phyloP scores from a whole-genome alignment of 2,888 invertebrate species.

The Luperina testacea region DNA sequence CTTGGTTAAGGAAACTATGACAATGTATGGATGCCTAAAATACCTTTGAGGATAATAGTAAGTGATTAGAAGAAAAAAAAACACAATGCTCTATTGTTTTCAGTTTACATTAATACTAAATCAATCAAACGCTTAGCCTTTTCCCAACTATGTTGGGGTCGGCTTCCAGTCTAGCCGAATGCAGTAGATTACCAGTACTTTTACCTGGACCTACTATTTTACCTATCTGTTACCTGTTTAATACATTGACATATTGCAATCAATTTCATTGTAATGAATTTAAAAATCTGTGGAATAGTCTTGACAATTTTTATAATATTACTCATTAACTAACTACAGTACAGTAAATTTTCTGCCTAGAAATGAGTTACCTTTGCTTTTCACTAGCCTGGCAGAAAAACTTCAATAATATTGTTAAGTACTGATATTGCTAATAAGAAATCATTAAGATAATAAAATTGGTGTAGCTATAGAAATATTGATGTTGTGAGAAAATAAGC shows the following conservation, averaged over 20 bases:
- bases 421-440: slow-evolving; percentile 46
- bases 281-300: not conserved
- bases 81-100: not conserved
- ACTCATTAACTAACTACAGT: not conserved
- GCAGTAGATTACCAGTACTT: not conserved
- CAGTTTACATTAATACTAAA: not conserved
- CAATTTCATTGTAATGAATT: not conserved
- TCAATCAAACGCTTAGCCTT: not conserved
- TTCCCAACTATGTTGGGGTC: not conserved
- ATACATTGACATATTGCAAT: not conserved
- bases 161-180: not conserved
- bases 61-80: not conserved
- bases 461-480: not conserved
- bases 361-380: not conserved
- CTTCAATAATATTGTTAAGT: not conserved
- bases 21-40: slow-evolving; percentile 1
- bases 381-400: not conserved
- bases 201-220: not conserved
- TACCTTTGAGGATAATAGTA: slow-evolving; percentile 8
- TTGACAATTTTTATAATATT: not conserved
- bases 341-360: not conserved
- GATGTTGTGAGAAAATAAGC: not conserved
- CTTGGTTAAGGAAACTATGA: slow-evolving; percentile 9
- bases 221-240: not conserved
- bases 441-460: slow-evolving; percentile 28